Conservation (phyloP, 2,797 vertebrate species). For the Perodicticus potto region DNA sequence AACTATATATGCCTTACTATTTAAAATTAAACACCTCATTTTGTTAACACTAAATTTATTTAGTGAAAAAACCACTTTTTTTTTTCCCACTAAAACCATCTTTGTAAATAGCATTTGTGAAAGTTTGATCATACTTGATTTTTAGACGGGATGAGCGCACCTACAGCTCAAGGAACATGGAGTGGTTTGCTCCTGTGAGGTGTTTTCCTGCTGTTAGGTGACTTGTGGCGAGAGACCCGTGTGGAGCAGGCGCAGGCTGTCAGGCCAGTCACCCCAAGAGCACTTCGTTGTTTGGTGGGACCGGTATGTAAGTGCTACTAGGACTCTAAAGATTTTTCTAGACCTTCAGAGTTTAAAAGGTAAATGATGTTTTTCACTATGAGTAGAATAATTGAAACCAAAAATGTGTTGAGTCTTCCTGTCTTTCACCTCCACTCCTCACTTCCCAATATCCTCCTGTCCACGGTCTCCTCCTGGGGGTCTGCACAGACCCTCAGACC, state of each 20-base stretch:
- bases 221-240: background rate
- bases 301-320: background rate
- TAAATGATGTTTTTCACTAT: background rate
- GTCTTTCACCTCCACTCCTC: background rate
- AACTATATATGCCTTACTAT: background rate
- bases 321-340: background rate
- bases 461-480: no score
- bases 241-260: fast-evolving
- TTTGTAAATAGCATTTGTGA: slow-evolving; percentile 1
- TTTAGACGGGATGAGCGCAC: slow-evolving; percentile 24
- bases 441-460: fast-evolving
- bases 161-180: background rate
- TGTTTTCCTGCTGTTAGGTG: background rate
- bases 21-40: background rate
- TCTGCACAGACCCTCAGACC: background rate
- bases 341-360: background rate
- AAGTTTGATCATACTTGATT: background rate
- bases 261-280: background rate
- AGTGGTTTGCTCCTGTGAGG: background rate
- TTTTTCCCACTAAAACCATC: background rate
- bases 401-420: background rate
- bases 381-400: no score
- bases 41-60: background rate
- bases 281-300: fast-evolving
- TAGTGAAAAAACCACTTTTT: background rate